Evolutionary conservation across 2,888 invertebrate species (phyloP), one percentile per base, ranked within the genome.

Genomic region (Bombylius major): DNA sequence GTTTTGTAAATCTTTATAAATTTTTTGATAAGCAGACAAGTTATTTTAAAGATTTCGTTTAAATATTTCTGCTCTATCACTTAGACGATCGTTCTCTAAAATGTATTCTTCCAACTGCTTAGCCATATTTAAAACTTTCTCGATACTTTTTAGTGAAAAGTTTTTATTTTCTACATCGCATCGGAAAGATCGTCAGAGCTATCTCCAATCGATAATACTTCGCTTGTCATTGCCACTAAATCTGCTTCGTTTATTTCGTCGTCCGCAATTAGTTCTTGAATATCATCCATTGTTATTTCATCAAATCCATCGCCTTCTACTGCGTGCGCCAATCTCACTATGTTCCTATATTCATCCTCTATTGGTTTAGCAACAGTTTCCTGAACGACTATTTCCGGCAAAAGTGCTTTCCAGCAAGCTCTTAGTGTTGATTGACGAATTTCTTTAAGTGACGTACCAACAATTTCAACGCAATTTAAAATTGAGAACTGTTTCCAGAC

Each of bases 181-280:
- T 49, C 14, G 49, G 36, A 49, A 49, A 49, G 49, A 49, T 49
- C 49, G 34, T 49, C 49, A 49, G 49, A 49, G 14, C 9, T 36
- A 49, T 49, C 14, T 49, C 36, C 49, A 49, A 49, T 36, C 9
- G 49, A 14, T 49, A 49, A 49, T 14, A 48, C 48, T 48, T 48
- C 48, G 33, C 31, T 48, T 48, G 48, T 48, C 33, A 48, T 48
- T 48, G 33, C 5, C 48, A 49, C n/a, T 45, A 45, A 49, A 56
- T 53, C 53, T 56, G 52, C 53, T 49, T 52, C 56, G 52, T 49
- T 56, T 56, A 56, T 56, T 56, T 56, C 56, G 12, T 56, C 49
- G 45, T 56, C 52, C 52, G 45, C 53, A 53, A 56, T 51, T 56
- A 56, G 46, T 48, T 56, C 47, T 50, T 39, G 42, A 45, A 53